Evolutionary conservation across 2,797 vertebrate genomes (phyloP).

Genomic region (Podarcis lilfordi): DNA sequence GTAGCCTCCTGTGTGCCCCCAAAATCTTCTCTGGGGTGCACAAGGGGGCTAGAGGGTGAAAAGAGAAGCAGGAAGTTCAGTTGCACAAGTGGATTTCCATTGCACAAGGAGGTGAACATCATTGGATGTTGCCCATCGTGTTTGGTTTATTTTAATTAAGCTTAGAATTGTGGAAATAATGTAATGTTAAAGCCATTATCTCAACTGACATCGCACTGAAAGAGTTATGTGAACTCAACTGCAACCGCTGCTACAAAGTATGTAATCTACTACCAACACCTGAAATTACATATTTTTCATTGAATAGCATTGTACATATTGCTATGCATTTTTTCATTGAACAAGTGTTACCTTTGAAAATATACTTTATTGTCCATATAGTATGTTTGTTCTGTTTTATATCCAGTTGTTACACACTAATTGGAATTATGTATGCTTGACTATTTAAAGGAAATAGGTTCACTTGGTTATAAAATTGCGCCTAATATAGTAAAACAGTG

Average conservation of each 20-base stretch:
- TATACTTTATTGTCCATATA: slow-evolving; percentile 61
- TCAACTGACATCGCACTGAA: slow-evolving; percentile 40
- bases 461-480: slow-evolving; percentile 20
- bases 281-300: slow-evolving; percentile 56
- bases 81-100: too few species aligned
- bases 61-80: too few species aligned
- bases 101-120: neutral
- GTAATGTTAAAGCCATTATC: slow-evolving; percentile 50
- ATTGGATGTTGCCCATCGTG: neutral
- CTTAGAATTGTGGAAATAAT: slow-evolving; percentile 47
- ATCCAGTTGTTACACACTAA: slow-evolving; percentile 48
- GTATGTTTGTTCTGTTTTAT: slow-evolving; percentile 44
- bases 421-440: slow-evolving; percentile 48
- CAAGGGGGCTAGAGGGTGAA: too few species aligned
- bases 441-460: slow-evolving; percentile 34
- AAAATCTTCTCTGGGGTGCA: too few species aligned
- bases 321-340: slow-evolving; percentile 63
- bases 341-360: slow-evolving; percentile 57
- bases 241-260: slow-evolving; percentile 49
- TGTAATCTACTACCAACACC: slow-evolving; percentile 56
- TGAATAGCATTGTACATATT: slow-evolving; percentile 67
- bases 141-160: slow-evolving; percentile 41
- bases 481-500: slow-evolving; percentile 4
- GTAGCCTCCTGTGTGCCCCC: too few species aligned
- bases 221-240: slow-evolving; percentile 32